phyloP scores from a whole-genome alignment of 23 tunicate genomes.

The Trididemnum clinides region DNA sequence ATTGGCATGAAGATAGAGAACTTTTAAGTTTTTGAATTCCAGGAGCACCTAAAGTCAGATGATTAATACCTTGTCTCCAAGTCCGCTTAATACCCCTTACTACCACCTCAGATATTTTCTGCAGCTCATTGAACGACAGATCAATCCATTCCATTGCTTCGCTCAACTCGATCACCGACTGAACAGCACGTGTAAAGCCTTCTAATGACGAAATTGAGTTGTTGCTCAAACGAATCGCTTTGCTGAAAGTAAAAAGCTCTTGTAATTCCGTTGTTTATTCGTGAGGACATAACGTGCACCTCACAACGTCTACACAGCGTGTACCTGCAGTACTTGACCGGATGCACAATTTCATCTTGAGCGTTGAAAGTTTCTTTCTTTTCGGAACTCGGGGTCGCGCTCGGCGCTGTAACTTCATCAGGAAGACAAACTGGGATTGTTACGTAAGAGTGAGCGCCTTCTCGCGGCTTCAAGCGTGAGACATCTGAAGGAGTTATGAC shows the following conservation, averaged over 20 bases:
- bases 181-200: conserved; percentile 58
- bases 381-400: conserved; percentile 36
- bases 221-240: conserved; percentile 78
- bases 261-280: no score
- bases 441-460: conserved; percentile 69
- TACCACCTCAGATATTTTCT: conserved; percentile 77
- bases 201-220: conserved; percentile 62
- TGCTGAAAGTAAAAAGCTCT: conserved; percentile 53
- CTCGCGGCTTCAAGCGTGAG: conserved; percentile 53
- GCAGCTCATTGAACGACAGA: conserved; percentile 79
- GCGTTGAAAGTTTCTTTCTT: neutral
- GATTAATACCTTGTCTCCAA: no score
- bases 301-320: no score
- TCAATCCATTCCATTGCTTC: conserved; percentile 86
- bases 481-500: conserved; percentile 44
- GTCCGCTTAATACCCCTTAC: neutral
- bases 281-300: no score
- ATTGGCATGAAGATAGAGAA: conserved; percentile 83
- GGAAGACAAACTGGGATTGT: conserved; percentile 55
- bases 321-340: conserved; percentile 73
- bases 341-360: conserved; percentile 26
- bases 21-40: conserved; percentile 73
- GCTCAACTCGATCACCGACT: conserved; percentile 63
- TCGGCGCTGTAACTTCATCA: conserved; percentile 14
- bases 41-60: conserved; percentile 60